Evolutionary conservation across 2,797 vertebrate genomes (phyloP).

Genomic region (Carapus acus): DNA sequence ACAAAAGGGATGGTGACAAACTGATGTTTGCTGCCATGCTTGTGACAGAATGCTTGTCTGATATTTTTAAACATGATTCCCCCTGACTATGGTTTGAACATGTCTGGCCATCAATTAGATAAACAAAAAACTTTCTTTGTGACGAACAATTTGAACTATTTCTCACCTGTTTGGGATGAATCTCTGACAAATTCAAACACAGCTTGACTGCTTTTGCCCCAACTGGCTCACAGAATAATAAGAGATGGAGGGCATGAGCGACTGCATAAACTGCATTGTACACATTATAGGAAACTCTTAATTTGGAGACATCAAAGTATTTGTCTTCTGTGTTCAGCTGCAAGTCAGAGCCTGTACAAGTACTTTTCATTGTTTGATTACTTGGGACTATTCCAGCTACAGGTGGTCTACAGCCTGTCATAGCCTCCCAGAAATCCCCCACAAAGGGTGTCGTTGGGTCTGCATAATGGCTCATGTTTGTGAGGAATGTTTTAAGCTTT

Average conservation of each 20-base stretch:
- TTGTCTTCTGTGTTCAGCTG: slow-evolving; percentile 45
- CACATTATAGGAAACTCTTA: slow-evolving; percentile 73
- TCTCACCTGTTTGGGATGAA: slow-evolving; percentile 39
- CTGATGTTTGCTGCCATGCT: too few species aligned
- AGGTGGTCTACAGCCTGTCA: slow-evolving; percentile 61
- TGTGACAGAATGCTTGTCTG: too few species aligned
- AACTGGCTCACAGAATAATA: slow-evolving; percentile 57
- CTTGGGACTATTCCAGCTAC: slow-evolving; percentile 2
- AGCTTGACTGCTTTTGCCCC: slow-evolving; percentile 8
- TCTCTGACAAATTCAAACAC: slow-evolving; percentile 60
- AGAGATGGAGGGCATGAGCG: slow-evolving; percentile 68
- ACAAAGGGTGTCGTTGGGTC: slow-evolving; percentile 56
- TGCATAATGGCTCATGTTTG: slow-evolving; percentile 53
- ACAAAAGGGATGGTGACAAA: too few species aligned
- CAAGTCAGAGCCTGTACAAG: slow-evolving; percentile 63
- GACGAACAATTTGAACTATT: too few species aligned
- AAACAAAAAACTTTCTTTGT: too few species aligned
- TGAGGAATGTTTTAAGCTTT: slow-evolving; percentile 64
- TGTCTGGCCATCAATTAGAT: too few species aligned
- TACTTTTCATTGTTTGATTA: slow-evolving; percentile 4
- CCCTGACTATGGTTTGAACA: too few species aligned
- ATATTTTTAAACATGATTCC: too few species aligned
- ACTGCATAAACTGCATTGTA: slow-evolving; percentile 75
- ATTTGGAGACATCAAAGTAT: slow-evolving; percentile 70
- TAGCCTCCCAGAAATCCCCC: slow-evolving; percentile 68